phyloP scores from a whole-genome alignment of 2,113 vertebrate genomes.

The Perca schrenkii region DNA sequence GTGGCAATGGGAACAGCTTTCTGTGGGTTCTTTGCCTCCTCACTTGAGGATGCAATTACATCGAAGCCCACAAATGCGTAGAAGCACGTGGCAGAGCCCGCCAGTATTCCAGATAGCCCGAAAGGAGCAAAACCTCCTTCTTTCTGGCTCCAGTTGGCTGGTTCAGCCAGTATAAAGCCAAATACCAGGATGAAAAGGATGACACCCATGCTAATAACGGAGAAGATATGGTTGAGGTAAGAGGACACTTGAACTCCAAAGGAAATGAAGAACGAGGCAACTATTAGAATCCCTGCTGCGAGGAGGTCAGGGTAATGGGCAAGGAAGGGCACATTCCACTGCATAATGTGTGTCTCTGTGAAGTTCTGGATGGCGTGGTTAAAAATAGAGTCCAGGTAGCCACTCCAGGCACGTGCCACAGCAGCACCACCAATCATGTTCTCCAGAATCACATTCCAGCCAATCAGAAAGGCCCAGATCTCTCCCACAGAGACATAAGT shows the following conservation, averaged over 20 bases:
- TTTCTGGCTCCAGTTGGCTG: slow-evolving; percentile 89
- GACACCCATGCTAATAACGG: slow-evolving; percentile 87
- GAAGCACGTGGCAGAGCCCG: slow-evolving; percentile 96
- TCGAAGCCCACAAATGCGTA: slow-evolving; percentile 97
- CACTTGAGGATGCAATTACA: slow-evolving; percentile 94
- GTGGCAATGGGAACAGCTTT: slow-evolving; percentile 91
- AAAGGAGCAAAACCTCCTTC: slow-evolving; percentile 94
- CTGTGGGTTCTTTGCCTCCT: slow-evolving; percentile 94
- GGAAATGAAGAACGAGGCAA: slow-evolving; percentile 92
- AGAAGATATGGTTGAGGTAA: slow-evolving; percentile 96
- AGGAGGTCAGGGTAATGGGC: slow-evolving; percentile 93
- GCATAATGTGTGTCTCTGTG: slow-evolving; percentile 89
- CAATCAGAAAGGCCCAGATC: slow-evolving; percentile 97
- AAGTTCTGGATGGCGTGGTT: slow-evolving; percentile 94
- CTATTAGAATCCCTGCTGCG: slow-evolving; percentile 88
- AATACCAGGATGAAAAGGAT: slow-evolving; percentile 92
- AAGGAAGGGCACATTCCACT: slow-evolving; percentile 91
- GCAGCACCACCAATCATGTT: slow-evolving; percentile 95
- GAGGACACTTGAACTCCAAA: slow-evolving; percentile 95
- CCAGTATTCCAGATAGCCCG: slow-evolving; percentile 92
- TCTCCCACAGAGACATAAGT: slow-evolving; percentile 96
- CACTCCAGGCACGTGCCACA: slow-evolving; percentile 95
- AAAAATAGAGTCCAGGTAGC: slow-evolving; percentile 95
- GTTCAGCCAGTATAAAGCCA: slow-evolving; percentile 91
- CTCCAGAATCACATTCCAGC: slow-evolving; percentile 96